Percentiles rank a stretch among this genome's conserved stretches.
These are phyloP conservation scores for Sturnus vulgaris DNA, from an alignment of 2,113 vertebrate genomes.

Conservation along the genomic window DNA sequence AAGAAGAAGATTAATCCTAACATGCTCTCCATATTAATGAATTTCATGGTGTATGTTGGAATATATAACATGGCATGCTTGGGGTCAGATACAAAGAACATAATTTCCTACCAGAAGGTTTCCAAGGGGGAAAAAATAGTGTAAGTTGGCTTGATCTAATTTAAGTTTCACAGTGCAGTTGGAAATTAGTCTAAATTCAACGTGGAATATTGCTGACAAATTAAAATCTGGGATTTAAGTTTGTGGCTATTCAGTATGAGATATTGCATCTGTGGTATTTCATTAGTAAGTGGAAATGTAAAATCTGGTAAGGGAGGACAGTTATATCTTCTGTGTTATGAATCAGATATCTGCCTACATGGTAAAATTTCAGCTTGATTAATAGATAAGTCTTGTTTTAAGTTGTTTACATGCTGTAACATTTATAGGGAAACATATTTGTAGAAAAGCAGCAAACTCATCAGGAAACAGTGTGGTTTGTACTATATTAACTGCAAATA, in stretches of 20 bases:
- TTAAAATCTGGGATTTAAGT: conserved; percentile 38
- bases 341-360: background rate
- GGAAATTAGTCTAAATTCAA: conserved; percentile 36
- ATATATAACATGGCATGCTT: background rate
- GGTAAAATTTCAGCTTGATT: background rate
- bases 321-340: background rate
- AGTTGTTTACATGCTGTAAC: background rate
- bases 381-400: background rate
- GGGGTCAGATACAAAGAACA: background rate
- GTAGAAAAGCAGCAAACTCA: background rate
- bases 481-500: background rate
- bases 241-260: background rate
- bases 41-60: background rate
- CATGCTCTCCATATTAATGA: background rate
- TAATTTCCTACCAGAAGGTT: background rate
- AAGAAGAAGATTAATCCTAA: background rate
- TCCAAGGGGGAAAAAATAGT: background rate
- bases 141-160: background rate
- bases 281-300: conserved; percentile 12
- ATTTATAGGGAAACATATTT: background rate
- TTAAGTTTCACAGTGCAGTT: background rate
- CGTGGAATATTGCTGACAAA: conserved; percentile 38
- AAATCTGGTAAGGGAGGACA: background rate
- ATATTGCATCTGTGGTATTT: conserved; percentile 9
- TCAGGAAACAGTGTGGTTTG: background rate